These are phyloP conservation scores for Pseudomugil tenellus DNA, from an alignment of 2,797 vertebrate genomes.

Conservation along the genomic window DNA sequence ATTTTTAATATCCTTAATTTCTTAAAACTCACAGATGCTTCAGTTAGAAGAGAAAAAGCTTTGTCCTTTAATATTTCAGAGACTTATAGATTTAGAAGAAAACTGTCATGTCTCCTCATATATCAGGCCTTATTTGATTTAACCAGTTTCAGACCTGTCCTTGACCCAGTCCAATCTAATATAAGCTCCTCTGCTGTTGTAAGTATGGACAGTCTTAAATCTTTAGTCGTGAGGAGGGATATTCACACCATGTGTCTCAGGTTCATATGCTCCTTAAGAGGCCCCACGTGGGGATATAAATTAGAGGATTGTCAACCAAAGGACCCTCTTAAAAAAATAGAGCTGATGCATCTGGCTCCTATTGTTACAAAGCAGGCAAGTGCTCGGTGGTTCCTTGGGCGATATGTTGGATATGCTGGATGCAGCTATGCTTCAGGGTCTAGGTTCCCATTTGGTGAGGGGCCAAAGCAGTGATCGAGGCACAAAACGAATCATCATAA, in stretches of 20 bases:
- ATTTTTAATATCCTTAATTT: not conserved
- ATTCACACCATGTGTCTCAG: constrained; percentile 59
- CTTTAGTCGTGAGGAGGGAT: constrained; percentile 13
- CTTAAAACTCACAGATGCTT: not conserved
- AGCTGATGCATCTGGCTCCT: constrained; percentile 65
- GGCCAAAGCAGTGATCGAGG: constrained; percentile 8
- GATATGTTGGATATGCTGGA: constrained; percentile 35
- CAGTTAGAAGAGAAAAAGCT: not conserved
- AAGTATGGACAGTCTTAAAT: constrained; percentile 58
- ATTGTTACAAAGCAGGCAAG: constrained; percentile 62
- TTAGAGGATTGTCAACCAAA: constrained; percentile 74
- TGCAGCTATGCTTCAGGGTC: constrained; percentile 16
- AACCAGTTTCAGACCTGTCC: constrained; percentile 26
- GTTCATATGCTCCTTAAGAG: constrained; percentile 71
- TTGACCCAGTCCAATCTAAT: constrained; percentile 50
- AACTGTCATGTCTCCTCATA: not conserved
- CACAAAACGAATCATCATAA: constrained; percentile 43
- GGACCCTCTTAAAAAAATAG: constrained; percentile 70
- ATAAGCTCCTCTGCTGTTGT: constrained; percentile 35
- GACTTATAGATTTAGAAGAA: too few relatives aligned
- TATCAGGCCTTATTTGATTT: constrained; percentile 4
- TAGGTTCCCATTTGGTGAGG: not conserved
- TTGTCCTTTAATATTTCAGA: too few relatives aligned
- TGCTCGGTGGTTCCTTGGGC: constrained; percentile 40
- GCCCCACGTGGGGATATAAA: constrained; percentile 70